Evolutionary conservation across 2,888 invertebrate genomes (phyloP).

Genomic region (Agrochola lota): DNA sequence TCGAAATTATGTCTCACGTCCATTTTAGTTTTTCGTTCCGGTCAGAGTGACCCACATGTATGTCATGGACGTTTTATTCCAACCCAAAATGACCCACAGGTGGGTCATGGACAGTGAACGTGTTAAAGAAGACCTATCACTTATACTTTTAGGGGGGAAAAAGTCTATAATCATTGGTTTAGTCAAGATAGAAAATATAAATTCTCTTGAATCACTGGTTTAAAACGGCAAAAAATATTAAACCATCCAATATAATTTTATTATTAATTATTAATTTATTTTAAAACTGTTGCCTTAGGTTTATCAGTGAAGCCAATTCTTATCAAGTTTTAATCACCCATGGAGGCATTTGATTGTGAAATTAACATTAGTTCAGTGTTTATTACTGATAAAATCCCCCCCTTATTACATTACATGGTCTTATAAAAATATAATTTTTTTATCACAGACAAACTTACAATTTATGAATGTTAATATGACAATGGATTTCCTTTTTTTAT

Average conservation of each 20-base stretch:
- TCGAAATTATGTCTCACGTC: no score
- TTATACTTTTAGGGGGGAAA: neutral
- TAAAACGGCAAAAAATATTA: neutral
- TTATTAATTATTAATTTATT: neutral
- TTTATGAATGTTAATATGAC: conserved; percentile 13
- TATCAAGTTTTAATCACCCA: conserved; percentile 38
- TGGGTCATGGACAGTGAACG: no score
- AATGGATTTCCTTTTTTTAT: neutral
- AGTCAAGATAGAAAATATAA: neutral
- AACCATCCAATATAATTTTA: neutral
- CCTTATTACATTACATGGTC: neutral
- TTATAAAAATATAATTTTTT: neutral
- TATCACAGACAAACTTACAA: conserved; percentile 38
- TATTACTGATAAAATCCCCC: conserved; percentile 9
- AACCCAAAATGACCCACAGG: no score
- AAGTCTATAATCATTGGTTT: neutral
- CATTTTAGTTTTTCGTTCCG: no score
- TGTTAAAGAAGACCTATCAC: neutral
- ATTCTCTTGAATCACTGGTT: neutral
- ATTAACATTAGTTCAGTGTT: conserved; percentile 30
- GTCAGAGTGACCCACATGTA: no score
- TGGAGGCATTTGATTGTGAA: conserved; percentile 29
- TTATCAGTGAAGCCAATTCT: conserved; percentile 34
- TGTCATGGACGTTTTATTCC: no score
- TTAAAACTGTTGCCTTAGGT: conserved; percentile 4